phyloP scores from a whole-genome alignment of 2,888 invertebrate genomes.

The Yponomeuta malinellus region DNA sequence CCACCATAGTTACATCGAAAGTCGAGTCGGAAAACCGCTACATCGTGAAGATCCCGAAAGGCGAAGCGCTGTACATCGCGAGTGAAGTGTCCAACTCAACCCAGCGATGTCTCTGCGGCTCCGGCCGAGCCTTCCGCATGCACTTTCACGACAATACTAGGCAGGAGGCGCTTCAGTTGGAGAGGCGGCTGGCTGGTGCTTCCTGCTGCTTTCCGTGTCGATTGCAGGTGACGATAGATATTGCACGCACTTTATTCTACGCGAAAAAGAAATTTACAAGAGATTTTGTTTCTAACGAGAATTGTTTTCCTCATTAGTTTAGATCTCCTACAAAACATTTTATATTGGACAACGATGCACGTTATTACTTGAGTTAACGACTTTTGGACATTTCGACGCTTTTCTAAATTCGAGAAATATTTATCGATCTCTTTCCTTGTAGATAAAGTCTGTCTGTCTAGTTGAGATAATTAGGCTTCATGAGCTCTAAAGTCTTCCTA shows the following conservation, averaged over 20 bases:
- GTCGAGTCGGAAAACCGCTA: constrained; percentile 83
- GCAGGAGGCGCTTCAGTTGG: constrained; percentile 86
- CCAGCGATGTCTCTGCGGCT: constrained; percentile 82
- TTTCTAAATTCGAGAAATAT: no score
- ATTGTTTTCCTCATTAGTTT: no score
- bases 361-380: no score
- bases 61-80: constrained; percentile 85
- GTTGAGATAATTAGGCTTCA: no score
- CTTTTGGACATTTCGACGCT: no score
- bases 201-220: constrained; percentile 83
- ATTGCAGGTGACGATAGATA: constrained; percentile 72
- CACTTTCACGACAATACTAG: constrained; percentile 88
- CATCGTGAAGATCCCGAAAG: constrained; percentile 81
- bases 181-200: constrained; percentile 81
- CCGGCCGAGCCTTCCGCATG: constrained; percentile 84
- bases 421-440: no score
- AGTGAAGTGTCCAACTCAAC: constrained; percentile 79
- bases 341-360: no score
- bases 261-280: background rate
- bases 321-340: no score
- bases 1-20: constrained; percentile 71
- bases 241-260: background rate
- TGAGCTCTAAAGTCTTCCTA: no score
- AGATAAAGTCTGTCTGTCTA: no score
- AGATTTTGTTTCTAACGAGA: no score